Conservation (phyloP, 2,888 invertebrate species). For the Andrena praecox region DNA sequence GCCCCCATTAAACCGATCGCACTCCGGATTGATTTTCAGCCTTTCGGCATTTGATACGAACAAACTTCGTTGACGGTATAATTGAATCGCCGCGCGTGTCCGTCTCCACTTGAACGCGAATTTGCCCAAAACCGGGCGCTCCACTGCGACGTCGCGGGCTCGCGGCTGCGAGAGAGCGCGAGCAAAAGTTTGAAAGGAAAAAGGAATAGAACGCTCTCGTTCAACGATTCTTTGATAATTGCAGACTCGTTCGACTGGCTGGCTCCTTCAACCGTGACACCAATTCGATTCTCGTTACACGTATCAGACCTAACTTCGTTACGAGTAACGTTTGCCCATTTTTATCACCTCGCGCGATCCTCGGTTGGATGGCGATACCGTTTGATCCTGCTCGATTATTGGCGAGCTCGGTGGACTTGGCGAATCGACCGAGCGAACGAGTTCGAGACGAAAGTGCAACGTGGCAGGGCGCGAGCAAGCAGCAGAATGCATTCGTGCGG, state of each 20-base stretch:
- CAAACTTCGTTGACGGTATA: slow-evolving; percentile 79
- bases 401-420: slow-evolving; percentile 12
- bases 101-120: slow-evolving; percentile 79
- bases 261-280: slow-evolving; percentile 37
- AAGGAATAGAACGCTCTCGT: slow-evolving; percentile 67
- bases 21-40: slow-evolving; percentile 78
- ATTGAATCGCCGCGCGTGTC: slow-evolving; percentile 82
- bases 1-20: slow-evolving; percentile 78
- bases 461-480: slow-evolving; percentile 64
- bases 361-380: not conserved
- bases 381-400: slow-evolving; percentile 17
- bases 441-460: slow-evolving; percentile 67
- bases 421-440: slow-evolving; percentile 32
- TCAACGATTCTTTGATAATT: slow-evolving; percentile 65
- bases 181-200: not conserved
- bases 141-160: slow-evolving; percentile 45
- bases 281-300: slow-evolving; percentile 41
- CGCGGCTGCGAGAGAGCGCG: slow-evolving; percentile 7
- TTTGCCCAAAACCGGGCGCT: slow-evolving; percentile 78
- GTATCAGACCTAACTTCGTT: slow-evolving; percentile 37
- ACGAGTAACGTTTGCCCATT: not conserved
- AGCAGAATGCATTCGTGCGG: slow-evolving; percentile 72
- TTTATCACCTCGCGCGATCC: slow-evolving; percentile 8
- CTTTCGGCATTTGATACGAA: slow-evolving; percentile 79
- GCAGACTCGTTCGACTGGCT: slow-evolving; percentile 15